Conservation (phyloP, 1,140 invertebrate genomes). For the Meloidogyne exigua region DNA sequence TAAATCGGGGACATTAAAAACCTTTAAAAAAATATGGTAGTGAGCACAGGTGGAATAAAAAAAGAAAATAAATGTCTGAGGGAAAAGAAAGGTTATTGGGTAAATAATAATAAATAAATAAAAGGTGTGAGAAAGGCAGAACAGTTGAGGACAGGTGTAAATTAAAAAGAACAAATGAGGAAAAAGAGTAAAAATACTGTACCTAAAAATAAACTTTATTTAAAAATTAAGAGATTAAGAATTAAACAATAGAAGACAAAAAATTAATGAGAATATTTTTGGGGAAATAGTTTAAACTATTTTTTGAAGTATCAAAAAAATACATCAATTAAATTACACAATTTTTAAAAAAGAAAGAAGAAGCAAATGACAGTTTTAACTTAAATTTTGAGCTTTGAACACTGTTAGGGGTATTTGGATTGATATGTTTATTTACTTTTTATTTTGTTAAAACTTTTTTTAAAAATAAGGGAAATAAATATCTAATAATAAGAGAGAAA, state of each 20-base stretch:
- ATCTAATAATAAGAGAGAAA: too few relatives aligned
- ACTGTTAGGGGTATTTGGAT: background rate
- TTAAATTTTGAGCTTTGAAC: background rate
- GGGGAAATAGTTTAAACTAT: background rate
- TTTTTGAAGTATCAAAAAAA: background rate
- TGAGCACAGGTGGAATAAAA: conserved; percentile 22
- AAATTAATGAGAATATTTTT: background rate
- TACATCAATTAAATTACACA: background rate
- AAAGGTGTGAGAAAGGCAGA: background rate
- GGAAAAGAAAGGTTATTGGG: background rate
- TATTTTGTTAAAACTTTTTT: too few relatives aligned
- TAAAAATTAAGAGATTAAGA: background rate
- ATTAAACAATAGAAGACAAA: background rate
- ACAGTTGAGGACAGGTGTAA: background rate
- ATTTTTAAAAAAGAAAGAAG: background rate
- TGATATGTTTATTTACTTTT: too few relatives aligned
- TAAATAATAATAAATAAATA: background rate
- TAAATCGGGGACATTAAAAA: background rate
- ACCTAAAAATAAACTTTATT: background rate
- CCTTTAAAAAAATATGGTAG: background rate
- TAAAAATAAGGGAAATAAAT: too few relatives aligned
- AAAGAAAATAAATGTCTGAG: background rate
- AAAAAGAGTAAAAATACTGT: conserved; percentile 7
- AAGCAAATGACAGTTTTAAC: background rate
- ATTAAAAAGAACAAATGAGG: background rate